phyloP scores from a whole-genome alignment of 2,797 vertebrate species.

The Pterois miles region DNA sequence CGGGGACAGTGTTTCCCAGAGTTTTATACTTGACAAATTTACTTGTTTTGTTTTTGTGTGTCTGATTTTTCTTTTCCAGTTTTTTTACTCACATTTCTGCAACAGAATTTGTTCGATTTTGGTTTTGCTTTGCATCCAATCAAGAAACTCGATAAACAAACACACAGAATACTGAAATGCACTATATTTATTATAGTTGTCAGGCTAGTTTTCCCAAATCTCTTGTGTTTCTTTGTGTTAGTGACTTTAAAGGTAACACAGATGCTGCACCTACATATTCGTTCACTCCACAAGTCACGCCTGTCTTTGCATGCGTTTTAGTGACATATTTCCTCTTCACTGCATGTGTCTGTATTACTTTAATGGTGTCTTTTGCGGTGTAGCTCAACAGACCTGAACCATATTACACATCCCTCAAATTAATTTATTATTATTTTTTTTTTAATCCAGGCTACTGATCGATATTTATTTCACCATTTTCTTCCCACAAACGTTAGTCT shows the following conservation, averaged over 20 bases:
- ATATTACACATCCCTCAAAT: not conserved
- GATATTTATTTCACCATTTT: not conserved
- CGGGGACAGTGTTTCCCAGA: constrained; percentile 99
- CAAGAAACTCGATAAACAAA: not conserved
- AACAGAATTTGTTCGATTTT: not conserved
- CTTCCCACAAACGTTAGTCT: not conserved
- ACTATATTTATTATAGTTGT: not conserved
- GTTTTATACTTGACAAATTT: constrained; percentile 86
- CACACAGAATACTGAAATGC: not conserved
- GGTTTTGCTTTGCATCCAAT: not conserved
- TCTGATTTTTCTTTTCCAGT: not conserved
- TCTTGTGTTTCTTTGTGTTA: not conserved
- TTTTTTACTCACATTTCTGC: not conserved
- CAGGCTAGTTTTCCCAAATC: not conserved
- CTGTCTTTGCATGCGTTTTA: constrained; percentile 22
- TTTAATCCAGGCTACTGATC: not conserved
- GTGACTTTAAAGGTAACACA: not conserved
- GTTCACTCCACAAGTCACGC: not conserved
- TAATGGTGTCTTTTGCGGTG: not conserved
- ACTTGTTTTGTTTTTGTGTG: constrained; percentile 21
- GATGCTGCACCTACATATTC: not conserved
- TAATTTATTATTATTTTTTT: not conserved
- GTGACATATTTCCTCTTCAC: not conserved
- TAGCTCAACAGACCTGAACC: not conserved
- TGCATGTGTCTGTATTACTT: constrained; percentile 24